phyloP scores from a whole-genome alignment of 2,888 invertebrate genomes.

The Crossocerus cetratus region DNA sequence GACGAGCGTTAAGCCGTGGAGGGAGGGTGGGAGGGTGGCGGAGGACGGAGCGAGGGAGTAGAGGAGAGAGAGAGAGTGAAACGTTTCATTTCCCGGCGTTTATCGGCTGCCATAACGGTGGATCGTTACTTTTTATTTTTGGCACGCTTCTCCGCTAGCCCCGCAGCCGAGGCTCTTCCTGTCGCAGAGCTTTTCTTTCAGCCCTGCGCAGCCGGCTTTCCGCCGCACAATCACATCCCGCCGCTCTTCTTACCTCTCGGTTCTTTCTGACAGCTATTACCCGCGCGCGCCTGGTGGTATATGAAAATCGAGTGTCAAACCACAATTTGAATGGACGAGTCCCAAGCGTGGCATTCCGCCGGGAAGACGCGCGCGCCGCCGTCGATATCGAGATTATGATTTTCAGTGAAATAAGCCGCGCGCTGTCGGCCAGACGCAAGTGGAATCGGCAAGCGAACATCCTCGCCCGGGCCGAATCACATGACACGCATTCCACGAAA shows the following conservation, averaged over 20 bases:
- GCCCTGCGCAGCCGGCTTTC: neutral
- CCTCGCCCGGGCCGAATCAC: no score
- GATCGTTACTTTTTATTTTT: constrained; percentile 66
- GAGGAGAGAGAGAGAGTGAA: constrained; percentile 32
- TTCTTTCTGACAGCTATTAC: neutral
- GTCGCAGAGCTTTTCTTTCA: neutral
- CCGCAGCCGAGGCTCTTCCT: constrained; percentile 1
- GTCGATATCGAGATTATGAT: constrained; percentile 16
- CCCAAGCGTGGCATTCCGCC: constrained; percentile 18
- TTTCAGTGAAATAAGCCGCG: neutral
- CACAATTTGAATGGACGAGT: constrained; percentile 65
- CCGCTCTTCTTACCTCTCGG: neutral
- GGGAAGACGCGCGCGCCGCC: constrained; percentile 11
- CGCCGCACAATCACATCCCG: neutral
- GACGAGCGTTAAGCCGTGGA: constrained; percentile 32
- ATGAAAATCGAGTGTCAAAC: constrained; percentile 67
- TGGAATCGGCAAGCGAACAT: no score
- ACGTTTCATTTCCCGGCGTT: constrained; percentile 64
- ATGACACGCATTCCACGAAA: no score
- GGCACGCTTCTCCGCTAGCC: constrained; percentile 28
- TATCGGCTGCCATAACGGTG: constrained; percentile 43
- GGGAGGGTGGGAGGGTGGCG: no score
- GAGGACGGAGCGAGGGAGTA: no score
- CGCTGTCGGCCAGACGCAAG: neutral
- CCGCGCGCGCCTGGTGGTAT: constrained; percentile 42